Percentiles rank a stretch among this genome's conserved stretches.
Conservation (phyloP, 2,797 vertebrate genomes). For the Eulemur coronatus region DNA sequence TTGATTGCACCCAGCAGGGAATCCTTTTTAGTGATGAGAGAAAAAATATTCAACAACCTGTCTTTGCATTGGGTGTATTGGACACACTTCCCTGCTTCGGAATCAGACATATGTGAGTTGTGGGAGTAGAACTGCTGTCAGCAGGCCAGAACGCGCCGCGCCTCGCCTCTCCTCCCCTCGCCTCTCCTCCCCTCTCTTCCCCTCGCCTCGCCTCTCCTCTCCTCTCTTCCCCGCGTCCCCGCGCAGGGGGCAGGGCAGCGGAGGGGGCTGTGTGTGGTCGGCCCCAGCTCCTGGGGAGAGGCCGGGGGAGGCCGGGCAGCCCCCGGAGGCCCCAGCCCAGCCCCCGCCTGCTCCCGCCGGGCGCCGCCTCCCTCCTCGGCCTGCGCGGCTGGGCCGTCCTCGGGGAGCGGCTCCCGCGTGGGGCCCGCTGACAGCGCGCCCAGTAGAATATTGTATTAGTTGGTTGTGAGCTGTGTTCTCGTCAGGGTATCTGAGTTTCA, state of each 20-base stretch:
- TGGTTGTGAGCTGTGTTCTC: slow-evolving; percentile 76
- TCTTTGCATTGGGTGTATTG: slow-evolving; percentile 82
- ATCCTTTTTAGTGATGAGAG: slow-evolving; percentile 85
- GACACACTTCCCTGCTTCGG: slow-evolving; percentile 78
- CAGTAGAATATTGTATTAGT: slow-evolving; percentile 73
- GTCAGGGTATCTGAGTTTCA: slow-evolving; percentile 78
- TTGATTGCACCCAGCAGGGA: slow-evolving; percentile 87
- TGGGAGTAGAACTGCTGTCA: slow-evolving; percentile 75
- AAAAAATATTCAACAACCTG: slow-evolving; percentile 82
- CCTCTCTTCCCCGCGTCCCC: slow-evolving; percentile 23
- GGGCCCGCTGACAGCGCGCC: slow-evolving; percentile 79
- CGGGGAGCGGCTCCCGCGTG: slow-evolving; percentile 75
- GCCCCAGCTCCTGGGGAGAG: background rate
- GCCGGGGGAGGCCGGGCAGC: background rate
- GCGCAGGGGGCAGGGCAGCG: slow-evolving; percentile 57
- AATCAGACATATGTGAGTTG: slow-evolving; percentile 77
- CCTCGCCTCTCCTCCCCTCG: background rate
- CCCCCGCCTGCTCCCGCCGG: background rate
- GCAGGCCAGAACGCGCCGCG: slow-evolving; percentile 69
- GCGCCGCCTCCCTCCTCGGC: slow-evolving; percentile 21
- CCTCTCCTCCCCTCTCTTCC: background rate
- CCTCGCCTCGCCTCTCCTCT: background rate
- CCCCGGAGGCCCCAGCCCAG: background rate
- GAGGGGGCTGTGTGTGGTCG: background rate
- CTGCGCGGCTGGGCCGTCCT: slow-evolving; percentile 66